phyloP scores from a whole-genome alignment of 1,140 invertebrate species.

The Pseudomyrmex sp. region DNA sequence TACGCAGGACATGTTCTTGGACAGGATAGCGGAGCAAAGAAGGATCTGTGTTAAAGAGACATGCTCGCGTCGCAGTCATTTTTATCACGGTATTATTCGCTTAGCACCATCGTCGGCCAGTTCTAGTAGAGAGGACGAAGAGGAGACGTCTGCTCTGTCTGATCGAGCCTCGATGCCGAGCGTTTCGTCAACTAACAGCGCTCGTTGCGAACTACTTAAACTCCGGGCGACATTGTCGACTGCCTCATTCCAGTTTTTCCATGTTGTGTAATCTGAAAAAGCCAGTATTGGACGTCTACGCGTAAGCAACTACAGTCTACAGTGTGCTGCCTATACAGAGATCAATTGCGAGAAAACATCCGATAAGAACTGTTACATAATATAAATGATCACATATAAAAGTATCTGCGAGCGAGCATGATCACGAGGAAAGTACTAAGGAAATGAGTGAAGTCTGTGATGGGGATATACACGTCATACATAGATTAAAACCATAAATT shows the following conservation, averaged over 20 bases:
- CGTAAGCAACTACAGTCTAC: neutral
- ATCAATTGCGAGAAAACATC: too few relatives aligned
- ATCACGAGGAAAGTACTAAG: constrained; percentile 6
- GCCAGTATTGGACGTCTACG: constrained; percentile 37
- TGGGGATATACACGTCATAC: constrained; percentile 18
- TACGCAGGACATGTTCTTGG: too few relatives aligned
- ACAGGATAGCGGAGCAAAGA: too few relatives aligned
- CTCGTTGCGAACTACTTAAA: constrained; percentile 49
- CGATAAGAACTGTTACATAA: too few relatives aligned
- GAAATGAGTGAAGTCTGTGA: constrained; percentile 10
- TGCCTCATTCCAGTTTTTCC: constrained; percentile 67
- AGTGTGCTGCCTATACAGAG: neutral
- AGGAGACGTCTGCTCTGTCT: neutral
- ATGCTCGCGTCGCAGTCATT: constrained; percentile 59
- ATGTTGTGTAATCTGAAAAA: constrained; percentile 70
- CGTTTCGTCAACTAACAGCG: constrained; percentile 37
- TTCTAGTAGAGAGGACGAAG: constrained; percentile 56
- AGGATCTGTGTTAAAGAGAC: neutral
- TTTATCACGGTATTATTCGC: constrained; percentile 64
- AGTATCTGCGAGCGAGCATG: constrained; percentile 70
- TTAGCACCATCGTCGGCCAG: constrained; percentile 69
- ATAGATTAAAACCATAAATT: constrained; percentile 17
- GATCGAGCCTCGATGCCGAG: neutral
- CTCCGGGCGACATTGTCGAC: constrained; percentile 49
- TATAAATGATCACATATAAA: neutral